Percentiles rank a stretch among this genome's conserved stretches.
These are phyloP conservation scores for Meliscaeva auricollis DNA, from an alignment of 2,888 invertebrate genomes.

Conservation along the genomic window DNA sequence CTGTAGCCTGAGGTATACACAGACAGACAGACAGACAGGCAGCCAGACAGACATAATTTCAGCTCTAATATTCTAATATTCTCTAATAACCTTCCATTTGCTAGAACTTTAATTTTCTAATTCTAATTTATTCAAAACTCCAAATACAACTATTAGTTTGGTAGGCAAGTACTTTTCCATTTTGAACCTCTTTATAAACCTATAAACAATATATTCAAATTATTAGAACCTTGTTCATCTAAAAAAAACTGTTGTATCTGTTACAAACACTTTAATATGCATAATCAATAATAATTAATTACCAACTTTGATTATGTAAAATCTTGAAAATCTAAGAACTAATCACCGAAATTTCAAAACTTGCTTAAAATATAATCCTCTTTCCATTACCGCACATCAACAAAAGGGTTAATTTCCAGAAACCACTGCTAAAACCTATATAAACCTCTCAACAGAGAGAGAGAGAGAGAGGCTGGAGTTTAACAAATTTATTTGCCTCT, in stretches of 20 bases:
- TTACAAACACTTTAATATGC: background rate
- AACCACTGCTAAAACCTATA: background rate
- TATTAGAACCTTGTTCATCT: no score
- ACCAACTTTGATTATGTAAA: conserved; percentile 42
- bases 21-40: no score
- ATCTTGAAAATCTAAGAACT: conserved; percentile 11
- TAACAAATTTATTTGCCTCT: conserved; percentile 42
- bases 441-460: conserved; percentile 43
- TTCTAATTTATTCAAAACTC: background rate
- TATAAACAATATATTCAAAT: background rate
- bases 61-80: no score
- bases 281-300: conserved; percentile 51
- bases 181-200: no score
- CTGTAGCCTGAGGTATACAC: no score
- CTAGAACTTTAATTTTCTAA: no score
- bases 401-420: conserved; percentile 42
- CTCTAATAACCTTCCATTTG: no score
- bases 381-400: conserved; percentile 2
- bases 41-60: no score
- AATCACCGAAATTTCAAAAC: conserved; percentile 50
- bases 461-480: conserved; percentile 1
- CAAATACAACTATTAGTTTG: background rate
- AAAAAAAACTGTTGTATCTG: no score
- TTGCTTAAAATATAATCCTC: conserved; percentile 22
- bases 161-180: no score